Percentiles rank a stretch among this genome's conserved stretches.
Evolutionary conservation across 2,888 invertebrate genomes (phyloP).

Genomic region (Sarcophaga subvicina): DNA sequence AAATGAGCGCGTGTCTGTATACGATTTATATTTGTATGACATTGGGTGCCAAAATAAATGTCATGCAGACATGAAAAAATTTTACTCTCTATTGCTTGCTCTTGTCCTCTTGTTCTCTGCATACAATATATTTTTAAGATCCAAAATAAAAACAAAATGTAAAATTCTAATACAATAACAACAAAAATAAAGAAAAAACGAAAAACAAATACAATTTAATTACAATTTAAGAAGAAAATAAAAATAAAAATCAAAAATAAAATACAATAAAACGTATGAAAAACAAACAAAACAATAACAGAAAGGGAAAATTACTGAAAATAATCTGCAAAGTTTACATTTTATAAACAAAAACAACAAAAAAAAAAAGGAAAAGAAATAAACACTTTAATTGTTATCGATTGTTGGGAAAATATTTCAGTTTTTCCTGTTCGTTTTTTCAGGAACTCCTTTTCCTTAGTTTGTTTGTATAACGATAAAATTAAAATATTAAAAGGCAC

Average conservation of each 20-base stretch:
- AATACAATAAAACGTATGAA: neutral
- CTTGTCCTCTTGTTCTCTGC: neutral
- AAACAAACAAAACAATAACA: neutral
- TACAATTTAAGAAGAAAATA: conserved; percentile 18
- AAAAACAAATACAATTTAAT: conserved; percentile 6
- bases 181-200: neutral
- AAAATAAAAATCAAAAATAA: neutral
- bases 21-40: conserved; percentile 77
- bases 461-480: too few relatives aligned
- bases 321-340: conserved; percentile 51
- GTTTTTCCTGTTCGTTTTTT: neutral
- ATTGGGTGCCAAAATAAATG: conserved; percentile 78
- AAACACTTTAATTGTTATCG: neutral
- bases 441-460: too few relatives aligned
- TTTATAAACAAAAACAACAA: conserved; percentile 39
- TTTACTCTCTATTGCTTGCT: conserved; percentile 21
- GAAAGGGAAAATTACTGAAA: conserved; percentile 16
- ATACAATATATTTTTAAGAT: neutral
- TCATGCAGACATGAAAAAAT: conserved; percentile 73
- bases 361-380: neutral
- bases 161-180: conserved; percentile 3
- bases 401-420: neutral
- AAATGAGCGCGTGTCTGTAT: conserved; percentile 47
- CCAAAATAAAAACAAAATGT: conserved; percentile 9
- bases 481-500: too few relatives aligned